Base-by-base conservation (phyloP, 2,797 vertebrate genomes). In the Alcedo quadribrachys region DNA sequence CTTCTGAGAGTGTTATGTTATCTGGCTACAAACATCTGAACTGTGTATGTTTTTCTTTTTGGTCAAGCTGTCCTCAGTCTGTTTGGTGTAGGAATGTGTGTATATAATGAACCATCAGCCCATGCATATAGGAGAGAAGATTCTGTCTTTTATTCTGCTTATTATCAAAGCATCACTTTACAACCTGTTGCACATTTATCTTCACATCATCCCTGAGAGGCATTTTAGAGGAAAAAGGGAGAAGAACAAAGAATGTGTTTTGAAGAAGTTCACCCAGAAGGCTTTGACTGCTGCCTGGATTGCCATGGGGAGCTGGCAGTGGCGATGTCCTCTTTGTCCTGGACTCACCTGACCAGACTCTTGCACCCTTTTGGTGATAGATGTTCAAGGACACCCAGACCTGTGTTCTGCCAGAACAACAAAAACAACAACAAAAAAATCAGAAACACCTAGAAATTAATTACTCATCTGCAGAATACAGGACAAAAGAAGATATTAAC, bases 161-260 rank as follows among this genome's bases (percentile, higher is more conserved):
- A 1, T 80, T 78, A 81, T 86, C 63, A 81, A 92, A 93, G 73
- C 57, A 32, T 87, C 24, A 7, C 79, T 91, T 90, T 70, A 58
- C 53, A 80, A 8, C 81, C 61, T 69, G 55, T 67, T 92, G 43
- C 12, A 5, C 25, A 21, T 84, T 90, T 86, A 68, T 80, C 83
- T 88, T 89, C 53, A 30, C 65, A 57, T 88, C 53, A 66, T 73
- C 55, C 61, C 67, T 25, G 54, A 65, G 61, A 90, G 68, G 61
- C 75, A 80, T 30, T 90, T 82, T 82, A 42, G 68, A 81, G 86
- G 61, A 71, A 90, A 88, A 91, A 85, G 42, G 60, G 16, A 87
- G 50, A 81, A 78, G 77, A 90, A 22, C 42, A 88, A 62, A 74
- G 75, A 82, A 61, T 9, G 3, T 87, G 43, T 57, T 84, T 82